phyloP scores from a whole-genome alignment of 2,113 vertebrate species.

The Empidonax traillii region DNA sequence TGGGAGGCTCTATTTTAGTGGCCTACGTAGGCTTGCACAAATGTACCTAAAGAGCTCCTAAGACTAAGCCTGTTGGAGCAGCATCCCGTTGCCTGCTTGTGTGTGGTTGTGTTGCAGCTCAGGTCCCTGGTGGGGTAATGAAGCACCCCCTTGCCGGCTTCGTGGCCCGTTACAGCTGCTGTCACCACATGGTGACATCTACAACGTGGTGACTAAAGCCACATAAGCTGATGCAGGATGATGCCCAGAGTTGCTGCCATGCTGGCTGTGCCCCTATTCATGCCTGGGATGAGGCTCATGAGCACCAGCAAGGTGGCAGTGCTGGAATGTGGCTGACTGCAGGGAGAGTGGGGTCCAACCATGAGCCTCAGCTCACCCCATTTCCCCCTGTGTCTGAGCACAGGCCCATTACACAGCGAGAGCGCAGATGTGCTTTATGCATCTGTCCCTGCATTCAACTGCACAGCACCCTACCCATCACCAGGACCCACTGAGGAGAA shows the following conservation, averaged over 20 bases:
- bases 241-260: not conserved
- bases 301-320: not conserved
- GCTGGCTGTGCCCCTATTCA: accelerated
- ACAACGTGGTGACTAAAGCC: accelerated
- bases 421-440: not conserved
- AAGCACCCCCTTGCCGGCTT: not conserved
- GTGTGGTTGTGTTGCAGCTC: accelerated
- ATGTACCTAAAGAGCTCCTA: not conserved
- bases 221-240: accelerated
- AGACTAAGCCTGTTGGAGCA: not conserved
- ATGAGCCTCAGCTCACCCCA: not conserved
- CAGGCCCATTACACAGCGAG: accelerated
- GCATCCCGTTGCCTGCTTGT: accelerated
- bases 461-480: accelerated
- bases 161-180: not conserved
- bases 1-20: not conserved
- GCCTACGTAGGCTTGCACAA: not conserved
- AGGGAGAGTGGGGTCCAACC: not conserved
- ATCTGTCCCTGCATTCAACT: accelerated
- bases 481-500: not conserved
- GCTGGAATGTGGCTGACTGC: not conserved
- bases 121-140: accelerated
- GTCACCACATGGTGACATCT: not conserved
- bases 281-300: not conserved
- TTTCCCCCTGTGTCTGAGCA: not conserved